phyloP scores from a whole-genome alignment of 2,888 invertebrate species.

The Antitype chi region DNA sequence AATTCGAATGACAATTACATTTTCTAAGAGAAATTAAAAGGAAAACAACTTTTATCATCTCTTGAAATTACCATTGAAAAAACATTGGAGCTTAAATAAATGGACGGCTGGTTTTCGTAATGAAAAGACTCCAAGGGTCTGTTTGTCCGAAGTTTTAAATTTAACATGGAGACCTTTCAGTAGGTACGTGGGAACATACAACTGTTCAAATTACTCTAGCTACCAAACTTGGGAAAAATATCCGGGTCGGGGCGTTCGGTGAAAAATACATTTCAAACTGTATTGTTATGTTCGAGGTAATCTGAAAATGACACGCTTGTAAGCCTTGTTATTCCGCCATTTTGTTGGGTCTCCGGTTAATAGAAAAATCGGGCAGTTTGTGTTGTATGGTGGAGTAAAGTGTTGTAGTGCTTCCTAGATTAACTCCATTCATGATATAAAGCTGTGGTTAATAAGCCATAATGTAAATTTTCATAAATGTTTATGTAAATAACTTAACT shows the following conservation, averaged over 20 bases:
- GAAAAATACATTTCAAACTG: conserved; percentile 80
- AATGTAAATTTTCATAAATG: not conserved
- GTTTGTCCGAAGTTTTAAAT: conserved; percentile 72
- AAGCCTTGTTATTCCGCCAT: conserved; percentile 60
- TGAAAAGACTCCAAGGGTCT: conserved; percentile 49
- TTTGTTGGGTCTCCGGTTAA: conserved; percentile 49
- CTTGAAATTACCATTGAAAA: conserved; percentile 49
- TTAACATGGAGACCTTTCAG: conserved; percentile 70
- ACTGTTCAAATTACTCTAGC: conserved; percentile 84
- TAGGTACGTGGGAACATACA: conserved; percentile 82
- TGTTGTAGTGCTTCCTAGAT: not conserved
- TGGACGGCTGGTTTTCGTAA: conserved; percentile 35
- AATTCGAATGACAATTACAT: conserved; percentile 51
- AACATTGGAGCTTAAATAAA: conserved; percentile 50
- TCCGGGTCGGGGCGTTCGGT: conserved; percentile 64
- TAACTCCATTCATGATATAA: not conserved
- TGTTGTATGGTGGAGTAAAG: conserved; percentile 19
- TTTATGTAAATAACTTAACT: conserved; percentile 32
- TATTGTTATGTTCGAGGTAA: conserved; percentile 68
- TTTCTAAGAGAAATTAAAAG: conserved; percentile 42
- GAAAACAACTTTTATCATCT: conserved; percentile 27
- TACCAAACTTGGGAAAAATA: conserved; percentile 77
- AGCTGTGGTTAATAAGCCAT: not conserved
- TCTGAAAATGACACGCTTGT: conserved; percentile 68
- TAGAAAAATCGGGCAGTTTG: conserved; percentile 42